These are phyloP conservation scores for Myzus persicae DNA, from an alignment of 1,140 invertebrate genomes.

Conservation along the genomic window DNA sequence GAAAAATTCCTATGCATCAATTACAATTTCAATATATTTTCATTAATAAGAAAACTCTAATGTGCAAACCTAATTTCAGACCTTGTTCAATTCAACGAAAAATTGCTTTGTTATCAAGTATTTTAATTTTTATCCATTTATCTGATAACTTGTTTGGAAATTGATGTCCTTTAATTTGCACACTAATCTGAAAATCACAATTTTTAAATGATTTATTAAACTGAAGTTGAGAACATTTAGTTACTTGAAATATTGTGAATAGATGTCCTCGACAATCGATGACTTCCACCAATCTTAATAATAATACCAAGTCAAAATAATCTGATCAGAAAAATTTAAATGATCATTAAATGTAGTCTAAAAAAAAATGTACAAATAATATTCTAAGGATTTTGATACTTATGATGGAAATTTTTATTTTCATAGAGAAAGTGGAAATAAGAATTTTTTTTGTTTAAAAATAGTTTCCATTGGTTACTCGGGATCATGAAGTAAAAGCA, in stretches of 20 bases:
- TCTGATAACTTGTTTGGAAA: conserved; percentile 4
- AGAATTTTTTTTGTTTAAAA: no score
- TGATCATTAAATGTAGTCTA: not conserved
- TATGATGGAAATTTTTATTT: no score
- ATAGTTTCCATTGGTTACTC: no score
- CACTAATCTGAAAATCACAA: conserved; percentile 32
- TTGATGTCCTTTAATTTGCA: not conserved
- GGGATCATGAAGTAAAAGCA: no score
- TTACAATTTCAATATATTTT: not conserved
- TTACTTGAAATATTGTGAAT: conserved; percentile 41
- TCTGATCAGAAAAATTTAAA: not conserved
- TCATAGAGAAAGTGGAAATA: no score
- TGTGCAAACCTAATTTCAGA: conserved; percentile 14
- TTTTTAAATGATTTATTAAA: not conserved
- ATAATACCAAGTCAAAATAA: conserved; percentile 33
- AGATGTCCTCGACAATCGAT: not conserved
- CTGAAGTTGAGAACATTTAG: not conserved
- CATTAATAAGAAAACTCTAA: not conserved
- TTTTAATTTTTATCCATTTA: not conserved
- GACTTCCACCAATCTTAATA: conserved; percentile 19
- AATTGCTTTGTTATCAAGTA: not conserved
- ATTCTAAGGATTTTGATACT: no score
- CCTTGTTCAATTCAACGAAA: conserved; percentile 8
- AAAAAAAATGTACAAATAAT: not conserved
- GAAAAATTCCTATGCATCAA: conserved; percentile 71